Base-by-base conservation (phyloP, 2,888 invertebrate species). In the Hymenopus coronatus region DNA sequence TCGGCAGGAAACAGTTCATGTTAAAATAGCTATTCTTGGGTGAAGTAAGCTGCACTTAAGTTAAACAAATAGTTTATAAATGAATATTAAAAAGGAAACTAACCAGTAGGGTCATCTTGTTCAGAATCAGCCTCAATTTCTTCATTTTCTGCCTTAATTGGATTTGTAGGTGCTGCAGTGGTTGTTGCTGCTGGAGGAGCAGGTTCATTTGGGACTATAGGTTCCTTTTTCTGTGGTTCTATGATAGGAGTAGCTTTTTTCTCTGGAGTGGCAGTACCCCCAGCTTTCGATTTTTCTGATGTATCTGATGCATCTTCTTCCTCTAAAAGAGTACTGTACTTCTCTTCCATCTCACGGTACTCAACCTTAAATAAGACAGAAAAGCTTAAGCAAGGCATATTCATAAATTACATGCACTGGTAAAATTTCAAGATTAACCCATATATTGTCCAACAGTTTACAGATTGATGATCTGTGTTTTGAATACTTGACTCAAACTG, bases 271-370 rank as follows among this genome's bases (percentile, higher is more conserved):
- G 88, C 85, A 46, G 88, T 88, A 12, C 88, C 88, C 20, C 87
- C 89, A 15, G 84, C 84, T 89, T 90, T 93, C 92, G 90, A 93
- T 92, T 90, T 93, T 92, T 33, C 8, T 94, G 95, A 94, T 86
- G 95, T 94, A 92, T 96, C 96, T 2, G 95, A 94, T 90, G 94
- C 94, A 91, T 95, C 95, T 92, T 95, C 96, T 88, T 94, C 94
- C 90, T 96, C 96, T 82, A 90, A 85, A 0, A 90, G 87, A 33
- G 88, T 90, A 70, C 84, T 95, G 90, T 95, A 94, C 91, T 96
- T 96, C 91, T 96, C 96, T 91, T 96, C 96, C 92, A 95, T 93
- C 93, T 96, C 96, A 91, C 95, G 95, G 90, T 93, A 95, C 93
- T 96, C 96, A 93, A 96, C 95, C 95, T 95, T 27, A 14, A 90